Evolutionary conservation across 2,888 invertebrate species (phyloP).

Genomic region (Coelinius sp.): DNA sequence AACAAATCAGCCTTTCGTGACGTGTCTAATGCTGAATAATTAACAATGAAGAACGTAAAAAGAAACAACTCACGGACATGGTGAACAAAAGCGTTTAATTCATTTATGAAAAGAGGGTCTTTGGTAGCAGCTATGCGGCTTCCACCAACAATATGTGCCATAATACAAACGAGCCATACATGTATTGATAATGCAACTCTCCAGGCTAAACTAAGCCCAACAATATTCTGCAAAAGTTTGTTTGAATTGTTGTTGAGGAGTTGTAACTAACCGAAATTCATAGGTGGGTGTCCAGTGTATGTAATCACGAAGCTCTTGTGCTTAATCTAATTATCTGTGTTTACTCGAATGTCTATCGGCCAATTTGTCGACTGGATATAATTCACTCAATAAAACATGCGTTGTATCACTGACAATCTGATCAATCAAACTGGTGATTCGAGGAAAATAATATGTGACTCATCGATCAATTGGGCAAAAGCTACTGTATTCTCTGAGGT

Average conservation of each 20-base stretch:
- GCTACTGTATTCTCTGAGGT: not conserved
- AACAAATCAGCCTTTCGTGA: not conserved
- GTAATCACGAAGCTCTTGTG: not conserved
- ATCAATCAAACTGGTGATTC: slow-evolving; percentile 6
- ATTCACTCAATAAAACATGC: slow-evolving; percentile 15
- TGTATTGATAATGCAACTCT: slow-evolving; percentile 33
- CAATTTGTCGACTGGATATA: not conserved
- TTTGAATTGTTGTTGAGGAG: not conserved
- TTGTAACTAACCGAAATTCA: not conserved
- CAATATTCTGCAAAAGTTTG: not conserved
- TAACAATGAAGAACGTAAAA: not conserved
- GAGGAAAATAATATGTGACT: not conserved
- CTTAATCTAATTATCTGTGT: slow-evolving; percentile 18
- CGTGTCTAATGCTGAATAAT: not conserved
- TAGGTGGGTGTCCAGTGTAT: not conserved
- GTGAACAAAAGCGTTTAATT: slow-evolving; percentile 11
- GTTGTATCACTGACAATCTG: not conserved
- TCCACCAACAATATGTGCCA: slow-evolving; percentile 34
- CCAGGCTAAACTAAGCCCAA: slow-evolving; percentile 17
- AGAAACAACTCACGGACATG: not conserved
- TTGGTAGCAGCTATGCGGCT: slow-evolving; percentile 43
- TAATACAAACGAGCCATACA: slow-evolving; percentile 23
- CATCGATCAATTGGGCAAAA: not conserved
- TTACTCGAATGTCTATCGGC: not conserved
- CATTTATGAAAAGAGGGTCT: slow-evolving; percentile 26